Conservation (phyloP, 2,888 invertebrate species). For the Hanleya hanleyi region DNA sequence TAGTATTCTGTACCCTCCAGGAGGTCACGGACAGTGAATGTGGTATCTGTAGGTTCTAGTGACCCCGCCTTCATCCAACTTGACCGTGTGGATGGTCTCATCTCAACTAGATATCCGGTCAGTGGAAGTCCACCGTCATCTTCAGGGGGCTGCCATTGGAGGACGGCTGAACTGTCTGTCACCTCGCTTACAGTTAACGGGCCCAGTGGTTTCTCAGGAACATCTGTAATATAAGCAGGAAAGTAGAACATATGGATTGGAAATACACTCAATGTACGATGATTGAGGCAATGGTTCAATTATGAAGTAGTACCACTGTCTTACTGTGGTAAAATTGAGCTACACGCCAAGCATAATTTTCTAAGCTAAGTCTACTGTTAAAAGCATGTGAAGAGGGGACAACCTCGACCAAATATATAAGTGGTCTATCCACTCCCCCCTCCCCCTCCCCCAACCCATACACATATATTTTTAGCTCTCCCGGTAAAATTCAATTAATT, state of each 20-base stretch:
- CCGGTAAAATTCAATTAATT: neutral
- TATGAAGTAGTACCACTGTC: too few species aligned
- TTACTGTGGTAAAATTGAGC: too few species aligned
- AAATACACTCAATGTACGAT: too few species aligned
- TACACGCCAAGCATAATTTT: too few species aligned
- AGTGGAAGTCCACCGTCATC: conserved; percentile 66
- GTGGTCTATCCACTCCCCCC: too few species aligned
- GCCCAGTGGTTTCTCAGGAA: conserved; percentile 41
- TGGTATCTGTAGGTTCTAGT: conserved; percentile 40
- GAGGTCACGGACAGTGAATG: conserved; percentile 45
- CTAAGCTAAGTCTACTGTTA: too few species aligned
- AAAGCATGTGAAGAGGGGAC: too few species aligned
- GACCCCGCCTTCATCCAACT: conserved; percentile 56
- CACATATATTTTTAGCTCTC: neutral
- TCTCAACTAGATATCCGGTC: conserved; percentile 57
- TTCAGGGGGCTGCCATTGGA: conserved; percentile 60
- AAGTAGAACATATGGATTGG: conserved; percentile 28
- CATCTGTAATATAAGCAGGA: neutral
- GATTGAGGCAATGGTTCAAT: too few species aligned
- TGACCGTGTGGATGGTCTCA: conserved; percentile 46
- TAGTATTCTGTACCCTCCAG: conserved; percentile 86
- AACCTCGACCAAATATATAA: too few species aligned
- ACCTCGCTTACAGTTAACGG: conserved; percentile 52
- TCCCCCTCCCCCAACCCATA: too few species aligned
- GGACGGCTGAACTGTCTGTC: conserved; percentile 41